Base-by-base conservation (phyloP, 2,888 invertebrate species). In the Dasypogon diadema region DNA sequence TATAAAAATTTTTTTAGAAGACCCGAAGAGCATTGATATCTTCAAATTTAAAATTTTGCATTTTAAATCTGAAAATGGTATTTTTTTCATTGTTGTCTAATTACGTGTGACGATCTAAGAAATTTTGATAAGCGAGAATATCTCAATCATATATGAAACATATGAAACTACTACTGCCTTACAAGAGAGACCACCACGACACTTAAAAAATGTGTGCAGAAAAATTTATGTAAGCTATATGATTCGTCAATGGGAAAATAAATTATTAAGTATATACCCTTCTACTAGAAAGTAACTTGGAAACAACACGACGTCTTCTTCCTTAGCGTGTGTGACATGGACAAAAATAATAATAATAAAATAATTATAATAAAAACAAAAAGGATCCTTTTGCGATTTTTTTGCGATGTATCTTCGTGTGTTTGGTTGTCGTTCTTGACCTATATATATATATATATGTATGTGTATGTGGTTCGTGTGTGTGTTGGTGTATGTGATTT, bases 331-430 rank as follows among this genome's bases (percentile, higher is more conserved):
- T 75, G n/a, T n/a, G n/a, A 42, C 30, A 65, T 65, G 63, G 51
- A 42, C 21, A n/a, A 51, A 65, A 54, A 65, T 75, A 55, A n/a
- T 37, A 75, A 75, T 24, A 65, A 54, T 21, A n/a, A n/a, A n/a
- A n/a, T n/a, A n/a, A n/a, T n/a, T n/a, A n/a, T n/a, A n/a, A n/a
- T n/a, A n/a, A n/a, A n/a, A n/a, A 75, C 2, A 60, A 51, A 63
- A 26, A 75, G 12, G 16, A 68, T 24, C 21, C 48, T 48, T 63
- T 48, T 75, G 65, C 65, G 73, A 73, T 72, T 65, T 77, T 48
- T 63, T 48, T 75, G 65, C 65, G 73, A 73, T 72, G 73, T 77
- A 65, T 76, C 56, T 77, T 42, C 24, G 12, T 42, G 22, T 77
- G 65, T 77, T 73, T 77, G 63, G 58, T 56, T 65, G 63, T 37